Base-by-base conservation (phyloP, 2,113 vertebrate species). In the Neodontobutis hainanensis region DNA sequence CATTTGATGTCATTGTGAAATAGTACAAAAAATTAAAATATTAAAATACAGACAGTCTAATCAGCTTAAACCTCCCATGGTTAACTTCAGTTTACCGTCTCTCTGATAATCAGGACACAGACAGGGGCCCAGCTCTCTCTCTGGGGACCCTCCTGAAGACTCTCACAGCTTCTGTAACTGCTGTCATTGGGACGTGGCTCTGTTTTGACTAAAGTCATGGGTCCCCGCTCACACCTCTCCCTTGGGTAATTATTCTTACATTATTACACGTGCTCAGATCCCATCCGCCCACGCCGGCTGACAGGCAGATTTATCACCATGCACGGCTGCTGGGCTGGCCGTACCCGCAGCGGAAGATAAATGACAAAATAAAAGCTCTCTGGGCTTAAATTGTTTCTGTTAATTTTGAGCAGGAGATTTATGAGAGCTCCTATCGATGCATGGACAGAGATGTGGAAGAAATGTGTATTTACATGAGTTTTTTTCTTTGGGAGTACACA, bases 191-290 rank as follows among this genome's bases (percentile, higher is more conserved):
- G 84, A 90, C 83, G 68, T 83, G 84, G 19, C 76, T 67, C 74
- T 60, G 34, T 56, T 73, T 80, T 75, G 19, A 27, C 19, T 27
- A 27, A 27, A 27, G 19, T 27, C 19, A 3, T n/a, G n/a, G 34
- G n/a, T 34, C 52, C 50, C 11, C 51, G n/a, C 14, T 12, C 5
- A 75, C 84, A 81, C 75, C 80, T 89, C 80, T 93, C 93, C 91
- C 91, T 75, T 78, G 92, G 92, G 93, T 94, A 93, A 94, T 94
- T 93, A 94, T 94, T 93, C 92, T 90, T 93, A 92, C 92, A 94
- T 93, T 92, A 93, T 93, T 93, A 93, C 92, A 93, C 90, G 87
- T 93, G 91, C 92, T 93, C 87, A 90, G 90, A 93, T 93, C 89
- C 89, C 70, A 85, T 87, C 87, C 85, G 90, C 91, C 91, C 80